Evolutionary conservation across 2,113 vertebrate species (phyloP), one percentile per base, ranked within the genome.

Genomic region (Mirza zaza): DNA sequence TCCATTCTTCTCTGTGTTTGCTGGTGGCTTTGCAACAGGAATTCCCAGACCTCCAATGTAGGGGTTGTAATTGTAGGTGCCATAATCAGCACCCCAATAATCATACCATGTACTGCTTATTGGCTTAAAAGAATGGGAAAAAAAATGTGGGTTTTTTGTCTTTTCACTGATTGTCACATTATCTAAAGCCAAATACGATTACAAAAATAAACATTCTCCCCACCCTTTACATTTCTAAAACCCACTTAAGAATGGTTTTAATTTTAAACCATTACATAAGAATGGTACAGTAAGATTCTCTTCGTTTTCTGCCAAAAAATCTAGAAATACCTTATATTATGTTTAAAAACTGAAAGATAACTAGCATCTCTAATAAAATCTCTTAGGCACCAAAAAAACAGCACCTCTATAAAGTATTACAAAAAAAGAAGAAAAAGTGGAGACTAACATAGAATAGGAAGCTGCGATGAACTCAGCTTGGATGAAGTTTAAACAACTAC

Each of bases 91-190:
- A 77, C 99, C 99, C 99, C 99, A 99, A 97, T 99, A 99, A 98
- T 99, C 99, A 25, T 99, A 99, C 99, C 99, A 99, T 4, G 99
- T 99, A 98, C 99, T 99, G 98, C 99, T 99, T 98, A 99, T 99
- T 71, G 99, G 99, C 99, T 99, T 98, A 96, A 96, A 15, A 57
- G 85, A 98, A 94, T 1, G 81, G 29, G 25, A 90, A 81, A 84
- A 48, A 96, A 84, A 75, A 2, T 57, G 34, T 27, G 20, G 8
- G 76, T 97, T 80, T 65, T 87, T 55, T 55, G 6, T 18, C 13
- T 36, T 20, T 63, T 89, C 42, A 86, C 1, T 50, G 20, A 95
- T 4, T 45, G n/a, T 80, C 21, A 84, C 3, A 76, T 79, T 93
- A 95, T 36, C 67, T 91, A 71, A 90, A 88, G 34, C 9, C 57